These are phyloP conservation scores for Melospiza melodia DNA, from an alignment of 2,113 vertebrate species.

Conservation along the genomic window DNA sequence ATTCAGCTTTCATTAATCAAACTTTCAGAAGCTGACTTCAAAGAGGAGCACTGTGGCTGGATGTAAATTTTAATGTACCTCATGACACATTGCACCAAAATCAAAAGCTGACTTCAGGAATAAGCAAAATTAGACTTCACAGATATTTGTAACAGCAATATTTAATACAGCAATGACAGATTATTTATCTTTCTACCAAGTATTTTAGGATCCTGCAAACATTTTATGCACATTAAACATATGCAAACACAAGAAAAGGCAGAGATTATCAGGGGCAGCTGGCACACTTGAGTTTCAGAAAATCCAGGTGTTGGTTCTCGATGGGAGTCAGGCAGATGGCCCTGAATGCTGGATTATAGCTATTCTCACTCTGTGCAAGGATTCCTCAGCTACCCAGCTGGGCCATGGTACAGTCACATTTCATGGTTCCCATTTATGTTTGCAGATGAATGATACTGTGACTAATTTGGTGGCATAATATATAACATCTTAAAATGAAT, in stretches of 20 bases:
- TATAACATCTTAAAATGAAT: constrained; percentile 26
- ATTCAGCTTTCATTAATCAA: not conserved
- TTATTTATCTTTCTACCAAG: not conserved
- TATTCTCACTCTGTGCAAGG: not conserved
- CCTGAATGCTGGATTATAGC: not conserved
- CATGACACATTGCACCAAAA: not conserved
- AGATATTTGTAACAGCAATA: not conserved
- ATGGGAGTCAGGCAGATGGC: not conserved
- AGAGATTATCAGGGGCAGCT: not conserved
- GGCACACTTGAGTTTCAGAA: not conserved
- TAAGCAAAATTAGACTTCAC: not conserved
- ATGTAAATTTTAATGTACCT: not conserved
- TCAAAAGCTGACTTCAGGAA: not conserved
- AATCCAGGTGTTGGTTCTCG: not conserved
- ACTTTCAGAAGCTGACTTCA: not conserved
- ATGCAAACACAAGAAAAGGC: not conserved
- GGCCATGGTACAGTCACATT: not conserved
- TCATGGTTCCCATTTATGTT: not conserved
- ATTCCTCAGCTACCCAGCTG: constrained; percentile 19
- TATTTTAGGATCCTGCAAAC: not conserved
- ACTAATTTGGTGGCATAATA: constrained; percentile 52
- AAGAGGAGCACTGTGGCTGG: not conserved
- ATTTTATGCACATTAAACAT: not conserved
- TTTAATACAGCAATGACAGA: not conserved
- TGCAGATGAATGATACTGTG: constrained; percentile 13